Base-by-base conservation (phyloP, 2,113 vertebrate species). In the Potamarius usumacintae region DNA sequence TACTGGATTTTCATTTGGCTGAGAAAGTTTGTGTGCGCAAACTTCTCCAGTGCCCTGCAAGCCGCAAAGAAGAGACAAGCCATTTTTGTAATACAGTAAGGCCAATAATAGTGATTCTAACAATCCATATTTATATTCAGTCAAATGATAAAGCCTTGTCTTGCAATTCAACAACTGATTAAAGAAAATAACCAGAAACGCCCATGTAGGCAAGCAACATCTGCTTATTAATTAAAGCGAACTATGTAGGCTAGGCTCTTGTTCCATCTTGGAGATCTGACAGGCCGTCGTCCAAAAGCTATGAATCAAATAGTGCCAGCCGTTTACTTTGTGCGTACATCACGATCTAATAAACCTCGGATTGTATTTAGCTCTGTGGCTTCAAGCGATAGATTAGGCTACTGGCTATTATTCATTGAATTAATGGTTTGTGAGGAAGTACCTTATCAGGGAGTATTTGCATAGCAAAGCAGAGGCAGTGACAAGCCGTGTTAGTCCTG, bases 371-470 rank as follows among this genome's bases (percentile, higher is more conserved):
- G 77, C 87, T 84, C 14, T 50, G 50, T 27, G n/a, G 82, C 83
- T 18, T 60, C 9, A 69, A 42, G 86, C 84, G 76, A 88, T 20
- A 77, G 82, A 84, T 82, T 85, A 67, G 87, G 22, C 20, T 65
- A 85, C 52, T 27, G 6, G 67, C 81, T 77, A 77, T 82, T 87
- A 82, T 83, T 87, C 72, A 78, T 82, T 20, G n/a, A 65, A 85
- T 88, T 53, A 82, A 88, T 82, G 60, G 34, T 52, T 88, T 77
- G 79, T 42, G 27, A 84, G 71, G 81, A 81, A 82, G 50, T 58
- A 11, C 63, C 58, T 88, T 90, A 85, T 90, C 85, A 57, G 65
- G 50, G 80, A 53, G 20, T 48, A 84, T 88, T 90, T 88, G 50
- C 76, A 90, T 83, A 86, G 80, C 42, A 81, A 88, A 84, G 52